A percentile compares a stretch with the other conserved stretches of the same genome.
phyloP scores from a whole-genome alignment of 2,113 vertebrate species.

The Paedocypris sp. region DNA sequence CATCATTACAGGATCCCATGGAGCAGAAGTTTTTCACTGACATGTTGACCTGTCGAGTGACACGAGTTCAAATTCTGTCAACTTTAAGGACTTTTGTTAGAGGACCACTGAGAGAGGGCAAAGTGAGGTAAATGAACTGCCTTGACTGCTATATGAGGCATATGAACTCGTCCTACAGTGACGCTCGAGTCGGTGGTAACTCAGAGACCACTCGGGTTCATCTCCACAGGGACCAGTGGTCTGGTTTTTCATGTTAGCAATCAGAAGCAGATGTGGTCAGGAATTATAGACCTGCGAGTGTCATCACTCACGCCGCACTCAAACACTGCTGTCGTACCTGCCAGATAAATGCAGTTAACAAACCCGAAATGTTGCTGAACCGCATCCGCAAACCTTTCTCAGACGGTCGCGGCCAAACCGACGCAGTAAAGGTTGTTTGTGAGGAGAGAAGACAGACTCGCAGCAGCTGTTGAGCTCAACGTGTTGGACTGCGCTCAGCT shows the following conservation, averaged over 20 bases:
- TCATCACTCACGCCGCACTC: slow-evolving; percentile 59
- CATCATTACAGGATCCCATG: too few relatives aligned
- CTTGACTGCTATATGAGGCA: not conserved
- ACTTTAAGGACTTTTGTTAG: too few relatives aligned
- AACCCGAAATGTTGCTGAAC: not conserved
- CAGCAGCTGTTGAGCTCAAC: not conserved
- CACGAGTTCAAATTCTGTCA: too few relatives aligned
- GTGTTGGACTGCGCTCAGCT: not conserved
- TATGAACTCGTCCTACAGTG: not conserved
- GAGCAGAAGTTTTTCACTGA: too few relatives aligned
- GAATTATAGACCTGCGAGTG: slow-evolving; percentile 55
- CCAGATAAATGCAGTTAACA: not conserved
- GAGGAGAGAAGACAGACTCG: not conserved
- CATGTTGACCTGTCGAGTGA: too few relatives aligned
- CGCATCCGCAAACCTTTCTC: too few relatives aligned
- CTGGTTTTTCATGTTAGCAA: slow-evolving; percentile 61
- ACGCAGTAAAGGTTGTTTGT: not conserved
- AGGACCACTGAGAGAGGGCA: too few relatives aligned
- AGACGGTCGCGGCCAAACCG: too few relatives aligned
- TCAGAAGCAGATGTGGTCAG: slow-evolving; percentile 64
- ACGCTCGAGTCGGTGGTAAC: slow-evolving; percentile 40
- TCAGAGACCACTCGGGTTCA: slow-evolving; percentile 51
- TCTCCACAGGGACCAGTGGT: slow-evolving; percentile 45
- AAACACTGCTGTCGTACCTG: not conserved
- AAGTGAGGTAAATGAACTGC: too few relatives aligned